Evolutionary conservation across 2,113 vertebrate genomes (phyloP), one percentile per base, ranked within the genome.

Genomic region (Oxyruncus cristatus): DNA sequence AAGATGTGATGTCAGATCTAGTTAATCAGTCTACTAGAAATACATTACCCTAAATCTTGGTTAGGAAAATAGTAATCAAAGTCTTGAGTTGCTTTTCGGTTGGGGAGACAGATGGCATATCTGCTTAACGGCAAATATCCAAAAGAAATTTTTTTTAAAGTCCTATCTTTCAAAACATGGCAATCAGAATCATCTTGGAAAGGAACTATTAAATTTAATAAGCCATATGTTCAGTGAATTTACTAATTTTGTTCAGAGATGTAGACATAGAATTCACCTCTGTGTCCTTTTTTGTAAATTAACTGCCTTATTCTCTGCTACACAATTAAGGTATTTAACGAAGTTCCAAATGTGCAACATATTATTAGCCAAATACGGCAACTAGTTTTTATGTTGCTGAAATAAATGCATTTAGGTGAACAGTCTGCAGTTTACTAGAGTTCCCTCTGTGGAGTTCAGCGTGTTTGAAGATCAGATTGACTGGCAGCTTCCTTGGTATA

Each of bases 151-250:
- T 97, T 96, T 95, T 95, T 85, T 3, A 0, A 97, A 90, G 97
- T 88, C 94, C 97, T 98, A 93, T 98, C 97, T 98, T 98, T 98
- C 97, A 98, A 98, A 98, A 98, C 97, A 98, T 97, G 97, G 97
- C 97, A 97, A 94, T 98, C 96, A 96, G 96, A 98, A 97, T 98
- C 92, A 96, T 98, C 97, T 98, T 98, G 97, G 97, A 98, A 98
- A 97, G 96, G 91, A 98, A 96, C 96, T 98, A 97, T 98, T 98
- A 97, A 97, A 97, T 97, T 96, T 98, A 98, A 98, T 98, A 97
- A 97, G 98, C 98, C 98, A 98, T 98, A 98, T 98, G 98, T 96
- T 98, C 98, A 95, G 95, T 96, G 92, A 97, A 97, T 97, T 98
- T 96, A 97, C 96, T 98, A 97, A 96, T 97, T 98, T 95, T 96